These are phyloP conservation scores for Lerema accius DNA, from an alignment of 1,140 invertebrate species.

Conservation along the genomic window DNA sequence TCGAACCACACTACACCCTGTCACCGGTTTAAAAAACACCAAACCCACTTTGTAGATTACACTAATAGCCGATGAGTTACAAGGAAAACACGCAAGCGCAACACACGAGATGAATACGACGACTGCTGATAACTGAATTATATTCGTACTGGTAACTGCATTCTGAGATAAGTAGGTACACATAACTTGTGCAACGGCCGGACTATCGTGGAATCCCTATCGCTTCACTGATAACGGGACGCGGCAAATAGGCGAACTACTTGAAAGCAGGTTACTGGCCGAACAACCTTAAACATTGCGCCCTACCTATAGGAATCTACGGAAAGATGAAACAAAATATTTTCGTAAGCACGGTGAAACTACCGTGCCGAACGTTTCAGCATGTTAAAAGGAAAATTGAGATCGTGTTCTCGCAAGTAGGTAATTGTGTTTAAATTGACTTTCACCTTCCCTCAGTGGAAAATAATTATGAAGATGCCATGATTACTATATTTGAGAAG, in stretches of 20 bases:
- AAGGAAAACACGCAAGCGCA: constrained; percentile 28
- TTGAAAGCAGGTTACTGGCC: constrained; percentile 62
- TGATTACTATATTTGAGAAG: constrained; percentile 14
- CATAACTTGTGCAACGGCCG: constrained; percentile 61
- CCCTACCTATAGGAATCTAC: constrained; percentile 49
- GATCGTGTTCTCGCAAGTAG: constrained; percentile 26
- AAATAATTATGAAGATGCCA: constrained; percentile 15
- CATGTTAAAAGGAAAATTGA: constrained; percentile 29
- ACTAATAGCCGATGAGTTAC: constrained; percentile 37
- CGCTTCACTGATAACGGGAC: constrained; percentile 63
- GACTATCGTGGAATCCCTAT: constrained; percentile 62
- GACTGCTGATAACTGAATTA: constrained; percentile 53
- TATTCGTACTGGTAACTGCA: constrained; percentile 64
- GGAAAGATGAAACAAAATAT: constrained; percentile 5
- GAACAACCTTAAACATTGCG: constrained; percentile 55
- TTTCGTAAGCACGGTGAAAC: constrained; percentile 7
- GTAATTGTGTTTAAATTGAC: constrained; percentile 40
- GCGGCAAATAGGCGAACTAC: constrained; percentile 54
- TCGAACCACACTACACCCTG: constrained; percentile 38
- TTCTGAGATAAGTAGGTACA: constrained; percentile 69
- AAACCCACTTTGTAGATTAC: constrained; percentile 45
- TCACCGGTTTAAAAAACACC: constrained; percentile 40
- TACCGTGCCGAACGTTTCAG: background rate
- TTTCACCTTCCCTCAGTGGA: constrained; percentile 38
- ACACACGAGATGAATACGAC: constrained; percentile 43